Evolutionary conservation across 2,797 vertebrate genomes (phyloP).

Genomic region (Petrocephalus schoutedeni): DNA sequence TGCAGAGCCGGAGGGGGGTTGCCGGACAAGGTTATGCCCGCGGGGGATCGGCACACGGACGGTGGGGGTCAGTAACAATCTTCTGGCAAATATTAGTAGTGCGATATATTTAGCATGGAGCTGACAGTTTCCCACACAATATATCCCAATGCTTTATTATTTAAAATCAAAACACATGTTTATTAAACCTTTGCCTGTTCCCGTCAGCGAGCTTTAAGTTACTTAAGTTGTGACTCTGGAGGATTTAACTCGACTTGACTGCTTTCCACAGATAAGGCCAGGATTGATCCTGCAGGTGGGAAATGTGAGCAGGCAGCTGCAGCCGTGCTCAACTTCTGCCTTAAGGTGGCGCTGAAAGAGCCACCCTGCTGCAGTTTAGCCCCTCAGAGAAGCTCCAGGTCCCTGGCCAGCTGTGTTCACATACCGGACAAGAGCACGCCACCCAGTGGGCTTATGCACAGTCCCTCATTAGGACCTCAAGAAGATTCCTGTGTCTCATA

Average conservation of each 20-base stretch:
- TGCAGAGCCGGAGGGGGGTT: neutral
- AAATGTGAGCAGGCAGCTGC: constrained; percentile 1
- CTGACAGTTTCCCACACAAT: neutral
- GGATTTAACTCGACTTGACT: neutral
- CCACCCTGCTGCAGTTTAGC: constrained; percentile 1
- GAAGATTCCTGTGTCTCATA: too few species aligned
- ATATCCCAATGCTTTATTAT: neutral
- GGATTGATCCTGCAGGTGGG: constrained; percentile 47
- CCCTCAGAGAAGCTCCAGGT: constrained; percentile 37
- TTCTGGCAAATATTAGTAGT: neutral
- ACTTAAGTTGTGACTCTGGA: neutral
- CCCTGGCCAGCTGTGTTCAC: constrained; percentile 1
- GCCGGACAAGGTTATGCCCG: neutral
- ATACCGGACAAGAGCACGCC: too few species aligned
- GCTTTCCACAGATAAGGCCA: constrained; percentile 9
- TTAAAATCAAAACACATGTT: neutral
- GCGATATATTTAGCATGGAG: neutral
- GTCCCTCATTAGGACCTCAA: too few species aligned
- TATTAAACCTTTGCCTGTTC: neutral
- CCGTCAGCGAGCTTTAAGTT: neutral
- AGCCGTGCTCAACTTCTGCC: neutral
- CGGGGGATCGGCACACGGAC: neutral
- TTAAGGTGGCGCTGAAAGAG: neutral
- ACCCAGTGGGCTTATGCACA: too few species aligned
- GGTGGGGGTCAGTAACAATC: neutral